Conservation (phyloP, 2,888 invertebrate species). For the Agriopis leucophaearia region DNA sequence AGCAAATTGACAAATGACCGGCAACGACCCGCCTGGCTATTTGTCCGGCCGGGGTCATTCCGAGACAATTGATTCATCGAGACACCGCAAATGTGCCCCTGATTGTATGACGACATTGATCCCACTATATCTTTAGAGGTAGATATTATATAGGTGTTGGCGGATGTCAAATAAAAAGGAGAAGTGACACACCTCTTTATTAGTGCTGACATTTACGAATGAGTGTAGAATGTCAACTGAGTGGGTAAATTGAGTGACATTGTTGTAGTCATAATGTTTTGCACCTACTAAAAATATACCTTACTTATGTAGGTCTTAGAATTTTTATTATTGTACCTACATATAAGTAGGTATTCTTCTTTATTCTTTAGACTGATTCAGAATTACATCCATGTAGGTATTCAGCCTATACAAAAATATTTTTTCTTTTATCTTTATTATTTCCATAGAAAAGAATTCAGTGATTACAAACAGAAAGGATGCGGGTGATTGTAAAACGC, state of each 20-base stretch:
- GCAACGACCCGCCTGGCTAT: conserved; percentile 50
- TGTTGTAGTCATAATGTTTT: background rate
- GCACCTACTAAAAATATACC: background rate
- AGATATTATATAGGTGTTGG: conserved; percentile 8
- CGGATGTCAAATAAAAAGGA: conserved; percentile 23
- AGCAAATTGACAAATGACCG: conserved; percentile 39
- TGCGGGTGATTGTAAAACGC: no score
- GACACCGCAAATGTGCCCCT: conserved; percentile 69
- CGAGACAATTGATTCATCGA: conserved; percentile 81
- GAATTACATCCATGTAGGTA: no score
- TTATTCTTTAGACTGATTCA: no score
- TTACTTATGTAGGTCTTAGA: no score
- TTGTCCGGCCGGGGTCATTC: conserved; percentile 67
- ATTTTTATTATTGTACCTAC: background rate
- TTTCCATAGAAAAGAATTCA: no score
- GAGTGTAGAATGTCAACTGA: conserved; percentile 4
- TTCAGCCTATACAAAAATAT: no score
- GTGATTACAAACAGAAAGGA: no score
- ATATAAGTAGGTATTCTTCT: no score
- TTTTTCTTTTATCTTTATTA: no score
- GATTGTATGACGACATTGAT: conserved; percentile 49
- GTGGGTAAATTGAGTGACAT: conserved; percentile 5
- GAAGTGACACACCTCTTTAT: conserved; percentile 11
- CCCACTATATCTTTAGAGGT: conserved; percentile 22
- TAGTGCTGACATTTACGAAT: conserved; percentile 20